phyloP scores from a whole-genome alignment of 2,888 invertebrate species.

The Ferdinandea cuprea region DNA sequence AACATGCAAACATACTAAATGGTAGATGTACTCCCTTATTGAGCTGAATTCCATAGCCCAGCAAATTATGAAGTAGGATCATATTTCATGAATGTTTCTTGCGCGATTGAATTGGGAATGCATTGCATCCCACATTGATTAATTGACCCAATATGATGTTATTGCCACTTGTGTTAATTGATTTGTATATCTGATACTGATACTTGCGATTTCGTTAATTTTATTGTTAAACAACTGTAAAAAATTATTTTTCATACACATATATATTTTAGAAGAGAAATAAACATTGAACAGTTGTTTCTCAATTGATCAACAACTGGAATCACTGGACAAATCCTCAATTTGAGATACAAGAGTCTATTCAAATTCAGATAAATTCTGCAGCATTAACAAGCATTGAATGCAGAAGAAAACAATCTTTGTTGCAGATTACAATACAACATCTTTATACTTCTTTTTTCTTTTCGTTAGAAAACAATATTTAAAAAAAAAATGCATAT shows the following conservation, averaged over 20 bases:
- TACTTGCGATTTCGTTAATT: background rate
- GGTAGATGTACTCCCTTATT: background rate
- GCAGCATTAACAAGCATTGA: too few species aligned
- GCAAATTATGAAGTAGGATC: constrained; percentile 1
- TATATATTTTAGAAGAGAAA: too few species aligned
- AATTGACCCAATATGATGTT: background rate
- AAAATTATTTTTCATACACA: too few species aligned
- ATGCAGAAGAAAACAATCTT: too few species aligned
- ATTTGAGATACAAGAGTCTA: too few species aligned
- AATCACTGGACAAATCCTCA: too few species aligned
- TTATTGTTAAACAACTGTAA: background rate
- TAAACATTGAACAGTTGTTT: background rate
- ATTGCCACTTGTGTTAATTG: constrained; percentile 12
- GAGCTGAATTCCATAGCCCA: background rate
- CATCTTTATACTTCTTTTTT: too few species aligned
- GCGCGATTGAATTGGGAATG: background rate
- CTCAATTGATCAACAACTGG: background rate
- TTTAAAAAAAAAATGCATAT: too few species aligned
- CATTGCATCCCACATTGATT: background rate
- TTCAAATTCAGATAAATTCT: too few species aligned
- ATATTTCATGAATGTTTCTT: background rate
- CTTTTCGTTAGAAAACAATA: too few species aligned
- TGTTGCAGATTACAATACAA: too few species aligned
- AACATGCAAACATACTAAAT: background rate
- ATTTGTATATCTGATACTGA: background rate